Evolutionary conservation across 2,797 vertebrate species (phyloP).

Genomic region (Mormyrops attenuatus): DNA sequence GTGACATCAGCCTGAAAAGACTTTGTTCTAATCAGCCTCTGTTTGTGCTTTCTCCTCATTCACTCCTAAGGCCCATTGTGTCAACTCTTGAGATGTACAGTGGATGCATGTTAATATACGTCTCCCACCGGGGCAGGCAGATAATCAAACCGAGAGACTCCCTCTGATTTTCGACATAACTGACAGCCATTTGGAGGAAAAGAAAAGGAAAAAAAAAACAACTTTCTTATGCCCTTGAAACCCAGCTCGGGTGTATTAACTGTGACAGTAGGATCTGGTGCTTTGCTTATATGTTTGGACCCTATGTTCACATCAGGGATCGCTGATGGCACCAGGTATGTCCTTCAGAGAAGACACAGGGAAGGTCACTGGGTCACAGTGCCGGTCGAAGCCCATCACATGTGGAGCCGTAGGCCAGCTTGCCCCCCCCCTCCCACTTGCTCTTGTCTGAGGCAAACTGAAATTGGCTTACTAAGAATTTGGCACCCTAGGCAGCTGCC

Average conservation of each 20-base stretch:
- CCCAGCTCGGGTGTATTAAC: not conserved
- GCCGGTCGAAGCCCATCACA: not conserved
- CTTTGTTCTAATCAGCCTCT: not conserved
- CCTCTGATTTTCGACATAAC: not conserved
- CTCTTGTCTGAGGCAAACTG: not conserved
- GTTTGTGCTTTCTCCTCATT: not conserved
- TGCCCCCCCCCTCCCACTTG: not conserved
- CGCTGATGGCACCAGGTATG: not conserved
- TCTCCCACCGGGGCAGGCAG: not conserved
- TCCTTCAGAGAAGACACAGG: not conserved
- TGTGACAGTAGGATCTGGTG: not conserved
- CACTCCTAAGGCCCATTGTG: not conserved
- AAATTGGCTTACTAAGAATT: not conserved
- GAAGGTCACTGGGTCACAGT: not conserved
- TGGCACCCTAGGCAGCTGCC: not conserved
- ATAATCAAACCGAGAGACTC: not conserved
- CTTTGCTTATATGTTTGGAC: not conserved
- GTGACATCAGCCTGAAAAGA: not conserved
- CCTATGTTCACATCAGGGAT: not conserved
- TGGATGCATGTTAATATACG: not conserved
- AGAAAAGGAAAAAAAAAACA: not conserved
- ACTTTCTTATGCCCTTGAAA: not conserved
- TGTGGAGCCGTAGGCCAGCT: not conserved
- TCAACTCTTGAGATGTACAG: not conserved
- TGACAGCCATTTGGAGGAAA: not conserved